Base-by-base conservation (phyloP, 2,797 vertebrate species). In the Benthosema pterotum region DNA sequence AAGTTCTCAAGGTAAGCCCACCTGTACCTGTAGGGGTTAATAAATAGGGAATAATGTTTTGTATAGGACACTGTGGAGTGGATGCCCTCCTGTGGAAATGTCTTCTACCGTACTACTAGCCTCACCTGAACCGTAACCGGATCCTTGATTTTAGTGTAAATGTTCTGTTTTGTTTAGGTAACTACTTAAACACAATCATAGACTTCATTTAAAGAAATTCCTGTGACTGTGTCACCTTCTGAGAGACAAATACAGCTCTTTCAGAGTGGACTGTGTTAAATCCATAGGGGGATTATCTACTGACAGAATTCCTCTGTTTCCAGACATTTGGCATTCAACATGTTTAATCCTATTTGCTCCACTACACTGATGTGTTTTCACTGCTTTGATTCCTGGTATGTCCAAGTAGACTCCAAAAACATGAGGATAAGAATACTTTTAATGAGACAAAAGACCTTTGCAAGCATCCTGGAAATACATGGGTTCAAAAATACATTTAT, bases 301-400 rank as follows among this genome's bases (percentile, higher is more conserved):
- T 68, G 77, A 89, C 85, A 89, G 87, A 92, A 91, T 93, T 93
- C 88, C 88, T 87, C 82, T 81, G 70, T 88, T 92, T 93, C 87
- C 89, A 93, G 91, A 83, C 85, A 88, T 90, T 92, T 91, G 89
- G 92, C 91, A 87, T 74, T 83, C 87, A 88, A 84, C 90, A 85
- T 69, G 82, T 80, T 81, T 96, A 95, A 97, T 96, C 94, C 91
- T 95, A 95, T 96, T 95, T 94, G 87, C 92, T 92, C 89, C 93
- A 92, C 90, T 93, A 91, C 91, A 90, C 91, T 93, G 92, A 91
- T 89, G 90, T 87, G 91, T 94, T 82, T 94, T 91, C 90, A 90
- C 84, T 86, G 87, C 90, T 92, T 93, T 93, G 87, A 91, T 93
- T 93, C 83, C 76, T 89, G 85, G 76, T 89, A 87, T 80, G 86